Evolutionary conservation across 1,140 invertebrate species (phyloP), one percentile per base, ranked within the genome.

Genomic region (Drosophila orena): DNA sequence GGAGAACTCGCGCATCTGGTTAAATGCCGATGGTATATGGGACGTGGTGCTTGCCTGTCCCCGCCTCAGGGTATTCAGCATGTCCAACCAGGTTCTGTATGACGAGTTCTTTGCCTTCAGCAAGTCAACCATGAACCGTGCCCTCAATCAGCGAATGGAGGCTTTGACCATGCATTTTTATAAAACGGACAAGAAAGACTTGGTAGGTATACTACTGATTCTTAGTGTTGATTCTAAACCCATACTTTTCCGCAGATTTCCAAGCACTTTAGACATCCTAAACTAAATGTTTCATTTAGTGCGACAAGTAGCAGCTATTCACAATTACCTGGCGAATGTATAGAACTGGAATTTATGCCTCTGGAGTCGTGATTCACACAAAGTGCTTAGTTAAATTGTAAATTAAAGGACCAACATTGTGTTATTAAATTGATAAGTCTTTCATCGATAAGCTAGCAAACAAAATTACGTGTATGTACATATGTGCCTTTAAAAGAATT

Each of bases 11-110:
- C 22, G 44, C 3, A 56, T 74, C 3, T 55, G 59, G 43, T n/a
- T 20, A 10, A 64, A 17, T 37, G 71, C 59, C 10, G 47, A 58
- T 10, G 53, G 61, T 3, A 50, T 75, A 2, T 75, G 72, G 72
- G 47, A 54, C 6, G 30, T 58, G 8, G 71, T 75, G 2, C 35
- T 15, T 4, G 35, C 30, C 3, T 76, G 60, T 20, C 72, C 71
- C 5, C 40, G 56, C 0, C 71, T 76, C 1, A 57, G 20, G 24
- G 14, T 35, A 1, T 30, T 76, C 2, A 46, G 52, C 1, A 43
- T 76, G 14, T 46, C 35, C 27, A 56, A 52, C 4, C 47, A 55
- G 17, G 8, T n/a, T 35, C 34, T 75, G 2, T 12, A 38, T 17
- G 20, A 55, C 0, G 35, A 52, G 0, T 74, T 73, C 10, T 74